Base-by-base conservation (phyloP, 1,140 invertebrate species). In the Sogatella furcifera region DNA sequence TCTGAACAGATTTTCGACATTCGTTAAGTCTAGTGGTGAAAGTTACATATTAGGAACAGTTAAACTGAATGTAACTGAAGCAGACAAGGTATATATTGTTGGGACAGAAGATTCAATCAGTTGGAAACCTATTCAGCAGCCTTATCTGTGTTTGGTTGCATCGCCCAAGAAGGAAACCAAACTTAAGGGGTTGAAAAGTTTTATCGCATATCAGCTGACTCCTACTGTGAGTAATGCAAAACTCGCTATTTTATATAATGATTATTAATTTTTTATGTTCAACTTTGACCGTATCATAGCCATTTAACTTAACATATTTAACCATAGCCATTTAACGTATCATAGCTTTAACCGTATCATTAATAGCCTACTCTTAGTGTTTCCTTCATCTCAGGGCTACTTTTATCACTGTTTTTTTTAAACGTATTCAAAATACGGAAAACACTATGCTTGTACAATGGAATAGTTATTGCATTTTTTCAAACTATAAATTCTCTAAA, bases 151-250 rank as follows among this genome's bases (percentile, higher is more conserved):
- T 62, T 79, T 85, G 54, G 87, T 99, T 5, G 87, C 92, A 15
- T 96, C 94, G 55, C 95, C 95, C 1, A 97, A 97, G 70, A 98
- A 98, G 69, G 94, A 97, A 76, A 86, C 90, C 0, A 98, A 98
- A 77, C 83, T 98, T 62, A 97, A 97, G 72, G 95, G 96, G 21
- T 82, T 98, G 59, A 98, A 98, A 75, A 96, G 90, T 71, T 98
- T 90, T 69, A 98, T 98, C 67, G 93, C 93, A 57, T 98, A 98
- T 77, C 90, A 95, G 69, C 72, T 98, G 55, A 97, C 92, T 62
- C 94, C 94, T 19, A 94, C 92, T 60, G 84, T 86, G 76, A 77
- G 77, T 76, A 19, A 55, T 38, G 34, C 34, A 11, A 11, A 38
- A 38, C 42, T 44, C 52, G 28, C 57, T n/a, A 43, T 14, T 44